A percentile compares a stretch with the other conserved stretches of the same genome.
Evolutionary conservation across 2,797 vertebrate species (phyloP).

Genomic region (Mus caroli): DNA sequence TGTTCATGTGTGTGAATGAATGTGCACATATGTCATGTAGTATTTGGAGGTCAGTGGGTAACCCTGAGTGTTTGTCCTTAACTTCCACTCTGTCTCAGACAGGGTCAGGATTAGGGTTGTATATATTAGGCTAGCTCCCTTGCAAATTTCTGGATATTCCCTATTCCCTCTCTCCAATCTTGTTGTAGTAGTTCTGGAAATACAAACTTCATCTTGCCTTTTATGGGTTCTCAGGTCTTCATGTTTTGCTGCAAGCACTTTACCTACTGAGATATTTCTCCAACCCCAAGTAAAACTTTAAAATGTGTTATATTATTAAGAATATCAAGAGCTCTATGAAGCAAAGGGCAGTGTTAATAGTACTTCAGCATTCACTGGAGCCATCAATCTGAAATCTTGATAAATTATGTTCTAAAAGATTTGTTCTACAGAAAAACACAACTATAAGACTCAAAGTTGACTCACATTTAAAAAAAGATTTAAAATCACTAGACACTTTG

Average conservation of each 20-base stretch:
- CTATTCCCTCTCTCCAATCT: background rate
- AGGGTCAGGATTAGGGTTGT: background rate
- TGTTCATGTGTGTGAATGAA: background rate
- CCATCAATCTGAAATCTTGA: background rate
- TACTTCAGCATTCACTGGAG: background rate
- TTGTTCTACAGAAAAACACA: background rate
- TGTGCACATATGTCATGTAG: background rate
- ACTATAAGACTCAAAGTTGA: background rate
- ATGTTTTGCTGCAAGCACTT: background rate
- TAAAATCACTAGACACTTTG: background rate
- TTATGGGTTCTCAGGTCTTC: background rate
- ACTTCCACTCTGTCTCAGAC: background rate
- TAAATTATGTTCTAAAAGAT: conserved; percentile 32
- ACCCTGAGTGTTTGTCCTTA: background rate
- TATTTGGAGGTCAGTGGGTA: background rate
- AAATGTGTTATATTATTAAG: background rate
- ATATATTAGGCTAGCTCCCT: too few relatives aligned
- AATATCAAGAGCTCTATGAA: background rate
- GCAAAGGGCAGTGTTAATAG: background rate
- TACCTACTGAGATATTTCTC: background rate
- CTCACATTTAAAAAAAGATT: background rate
- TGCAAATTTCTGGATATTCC: background rate
- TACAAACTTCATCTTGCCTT: background rate
- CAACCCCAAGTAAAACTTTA: background rate
- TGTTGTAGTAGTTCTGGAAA: background rate